These are phyloP conservation scores for Panagrolaimus sp. DNA, from an alignment of 1,140 invertebrate genomes.

Conservation along the genomic window DNA sequence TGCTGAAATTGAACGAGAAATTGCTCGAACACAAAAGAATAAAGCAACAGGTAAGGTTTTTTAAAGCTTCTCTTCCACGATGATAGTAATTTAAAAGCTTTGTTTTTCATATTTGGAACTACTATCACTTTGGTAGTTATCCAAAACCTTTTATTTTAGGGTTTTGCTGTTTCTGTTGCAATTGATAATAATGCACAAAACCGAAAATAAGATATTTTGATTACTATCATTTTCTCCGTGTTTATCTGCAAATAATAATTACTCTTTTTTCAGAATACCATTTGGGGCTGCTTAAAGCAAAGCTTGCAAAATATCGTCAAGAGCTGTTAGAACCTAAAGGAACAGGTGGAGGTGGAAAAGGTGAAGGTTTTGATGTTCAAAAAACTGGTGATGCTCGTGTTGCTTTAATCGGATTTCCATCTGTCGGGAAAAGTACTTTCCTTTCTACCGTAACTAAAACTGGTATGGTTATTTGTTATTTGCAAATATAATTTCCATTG, in stretches of 20 bases:
- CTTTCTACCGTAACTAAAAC: slow-evolving; percentile 86
- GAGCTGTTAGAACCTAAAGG: slow-evolving; percentile 82
- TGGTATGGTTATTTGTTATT: slow-evolving; percentile 18
- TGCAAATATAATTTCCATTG: slow-evolving; percentile 57
- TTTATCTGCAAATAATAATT: not conserved
- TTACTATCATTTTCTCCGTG: slow-evolving; percentile 63
- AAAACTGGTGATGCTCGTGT: slow-evolving; percentile 98
- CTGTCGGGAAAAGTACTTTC: slow-evolving; percentile 70
- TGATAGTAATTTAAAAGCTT: too few relatives aligned
- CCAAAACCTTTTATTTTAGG: too few relatives aligned
- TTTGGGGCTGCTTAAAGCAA: slow-evolving; percentile 93
- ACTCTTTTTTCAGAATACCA: slow-evolving; percentile 76
- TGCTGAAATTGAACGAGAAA: slow-evolving; percentile 67
- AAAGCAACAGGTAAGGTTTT: too few relatives aligned
- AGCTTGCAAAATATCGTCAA: slow-evolving; percentile 91
- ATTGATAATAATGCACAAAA: too few relatives aligned
- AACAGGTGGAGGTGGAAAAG: slow-evolving; percentile 81
- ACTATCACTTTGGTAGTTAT: too few relatives aligned
- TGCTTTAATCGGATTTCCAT: slow-evolving; percentile 71
- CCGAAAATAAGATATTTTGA: too few relatives aligned
- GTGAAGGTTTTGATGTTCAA: slow-evolving; percentile 98
- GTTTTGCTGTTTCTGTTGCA: too few relatives aligned
- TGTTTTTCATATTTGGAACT: too few relatives aligned
- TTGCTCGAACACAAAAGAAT: slow-evolving; percentile 96
- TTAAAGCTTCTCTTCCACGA: too few relatives aligned